phyloP scores from a whole-genome alignment of 2,888 invertebrate genomes.

The Andrena dorsata region DNA sequence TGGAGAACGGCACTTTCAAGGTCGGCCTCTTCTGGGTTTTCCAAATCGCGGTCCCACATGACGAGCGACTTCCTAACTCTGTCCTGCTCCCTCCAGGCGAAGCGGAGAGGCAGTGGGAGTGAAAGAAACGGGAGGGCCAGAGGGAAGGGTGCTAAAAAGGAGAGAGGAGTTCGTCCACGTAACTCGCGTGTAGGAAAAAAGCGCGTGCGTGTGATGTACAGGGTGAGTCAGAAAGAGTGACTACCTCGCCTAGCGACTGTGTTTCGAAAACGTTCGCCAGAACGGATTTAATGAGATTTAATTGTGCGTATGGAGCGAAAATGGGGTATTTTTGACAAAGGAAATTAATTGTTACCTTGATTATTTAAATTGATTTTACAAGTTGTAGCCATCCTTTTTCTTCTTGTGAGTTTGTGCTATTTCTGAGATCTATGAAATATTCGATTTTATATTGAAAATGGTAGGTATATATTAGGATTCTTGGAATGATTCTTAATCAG shows the following conservation, averaged over 20 bases:
- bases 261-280: neutral
- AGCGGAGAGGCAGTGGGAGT: neutral
- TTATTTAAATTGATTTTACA: no score
- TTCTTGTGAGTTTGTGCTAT: no score
- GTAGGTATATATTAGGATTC: no score
- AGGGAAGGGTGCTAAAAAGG: constrained; percentile 23
- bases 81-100: constrained; percentile 70
- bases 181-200: constrained; percentile 34
- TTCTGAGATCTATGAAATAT: no score
- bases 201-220: constrained; percentile 38
- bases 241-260: constrained; percentile 28
- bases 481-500: no score
- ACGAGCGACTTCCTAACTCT: constrained; percentile 80
- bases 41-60: constrained; percentile 79
- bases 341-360: no score
- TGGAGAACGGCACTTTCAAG: constrained; percentile 77
- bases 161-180: constrained; percentile 46
- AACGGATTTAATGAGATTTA: neutral
- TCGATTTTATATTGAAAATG: no score
- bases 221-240: constrained; percentile 58
- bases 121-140: neutral
- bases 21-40: constrained; percentile 80
- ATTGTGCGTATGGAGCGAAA: no score
- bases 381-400: no score
- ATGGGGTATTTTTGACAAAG: no score